phyloP scores from a whole-genome alignment of 2,888 invertebrate species.

The Ashinkailepas kermadecensis region DNA sequence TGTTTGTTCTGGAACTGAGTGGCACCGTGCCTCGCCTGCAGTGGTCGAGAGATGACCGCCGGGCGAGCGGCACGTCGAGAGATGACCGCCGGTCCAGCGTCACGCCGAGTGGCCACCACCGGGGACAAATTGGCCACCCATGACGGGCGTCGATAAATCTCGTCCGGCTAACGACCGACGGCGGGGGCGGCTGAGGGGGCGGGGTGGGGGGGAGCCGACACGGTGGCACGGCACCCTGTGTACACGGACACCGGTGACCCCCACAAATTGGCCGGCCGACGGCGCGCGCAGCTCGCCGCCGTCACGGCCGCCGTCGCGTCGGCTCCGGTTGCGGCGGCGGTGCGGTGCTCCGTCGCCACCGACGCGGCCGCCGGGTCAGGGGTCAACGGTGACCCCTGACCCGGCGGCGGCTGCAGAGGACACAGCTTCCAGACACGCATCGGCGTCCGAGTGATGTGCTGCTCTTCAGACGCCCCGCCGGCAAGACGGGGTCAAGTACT shows the following conservation, averaged over 20 bases:
- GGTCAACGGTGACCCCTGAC: not conserved
- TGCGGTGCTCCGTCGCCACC: not conserved
- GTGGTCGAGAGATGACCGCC: too few relatives aligned
- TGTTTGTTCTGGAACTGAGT: too few relatives aligned
- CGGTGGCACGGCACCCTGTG: not conserved
- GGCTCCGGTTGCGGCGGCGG: not conserved
- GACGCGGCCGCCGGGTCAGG: not conserved
- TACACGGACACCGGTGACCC: not conserved
- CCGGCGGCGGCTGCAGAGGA: not conserved
- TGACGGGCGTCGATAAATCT: not conserved
- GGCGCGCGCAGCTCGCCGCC: not conserved
- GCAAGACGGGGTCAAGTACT: too few relatives aligned
- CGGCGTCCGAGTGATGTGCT: too few relatives aligned
- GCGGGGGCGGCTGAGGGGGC: not conserved
- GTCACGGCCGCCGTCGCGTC: not conserved
- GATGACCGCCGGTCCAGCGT: too few relatives aligned
- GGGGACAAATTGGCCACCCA: constrained; percentile 16
- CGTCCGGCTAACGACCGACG: not conserved
- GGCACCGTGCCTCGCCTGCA: too few relatives aligned
- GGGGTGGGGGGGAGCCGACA: not conserved
- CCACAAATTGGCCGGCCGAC: not conserved
- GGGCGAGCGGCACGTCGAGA: too few relatives aligned
- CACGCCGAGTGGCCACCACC: not conserved
- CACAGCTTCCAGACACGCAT: not conserved
- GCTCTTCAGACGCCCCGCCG: too few relatives aligned